Base-by-base conservation (phyloP, 2,888 invertebrate genomes). In the Athalia rosae region DNA sequence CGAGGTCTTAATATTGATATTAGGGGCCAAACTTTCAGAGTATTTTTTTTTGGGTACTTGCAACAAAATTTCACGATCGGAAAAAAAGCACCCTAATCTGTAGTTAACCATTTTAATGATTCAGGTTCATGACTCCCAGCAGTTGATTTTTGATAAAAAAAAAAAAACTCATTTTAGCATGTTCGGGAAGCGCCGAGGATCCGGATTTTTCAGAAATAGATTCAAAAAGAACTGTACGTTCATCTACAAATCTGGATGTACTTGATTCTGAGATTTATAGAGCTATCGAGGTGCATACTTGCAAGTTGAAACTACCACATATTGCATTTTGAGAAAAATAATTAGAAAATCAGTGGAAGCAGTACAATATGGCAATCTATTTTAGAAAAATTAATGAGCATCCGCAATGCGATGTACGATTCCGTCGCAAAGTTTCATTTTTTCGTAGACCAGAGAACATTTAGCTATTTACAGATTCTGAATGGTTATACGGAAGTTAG, bases 401-500 rank as follows among this genome's bases (percentile, higher is more conserved):
- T 53, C 9, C 11, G n/a, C n/a, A 53, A 8, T 11, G n/a, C 9
- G n/a, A 53, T n/a, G 4, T n/a, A 11, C 53, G n/a, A 53, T 50
- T 62, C 62, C 15, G 28, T 28, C 28, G 7, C 62, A 4, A 58
- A 13, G 8, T 62, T 62, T 8, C 6, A 66, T 4, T 48, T 8
- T 61, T 6, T 15, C 9, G 48, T n/a, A 69, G 41, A 8, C 15
- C 8, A 48, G n/a, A 28, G 53, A 53, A 41, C 1, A 47, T 8
- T 43, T 56, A 7, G 43, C 45, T 71, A 13, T 79, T 76, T 62
- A 43, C 66, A 77, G 77, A 58, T 77, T 61, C 66, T 79, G 43
- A 76, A 79, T 67, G 66, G 71, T 76, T 66, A 77, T 48, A 59
- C 56, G 53, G 74, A 77, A 66, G 66, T 77, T 69, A 50, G 77